Evolutionary conservation across 2,113 vertebrate genomes (phyloP), one percentile per base, ranked within the genome.

Genomic region (Ptychochromis oligacanthus): DNA sequence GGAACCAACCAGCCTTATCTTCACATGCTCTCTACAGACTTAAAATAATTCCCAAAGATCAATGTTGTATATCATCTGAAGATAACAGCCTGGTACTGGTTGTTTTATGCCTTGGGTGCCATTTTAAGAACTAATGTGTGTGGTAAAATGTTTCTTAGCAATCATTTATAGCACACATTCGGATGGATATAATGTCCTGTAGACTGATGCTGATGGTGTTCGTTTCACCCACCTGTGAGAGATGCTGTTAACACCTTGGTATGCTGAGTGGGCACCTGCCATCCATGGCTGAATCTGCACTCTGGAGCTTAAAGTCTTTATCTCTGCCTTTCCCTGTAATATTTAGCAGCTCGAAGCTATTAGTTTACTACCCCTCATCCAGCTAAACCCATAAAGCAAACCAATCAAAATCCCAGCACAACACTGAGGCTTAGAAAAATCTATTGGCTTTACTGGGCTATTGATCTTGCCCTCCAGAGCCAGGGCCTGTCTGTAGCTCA

Each of bases 351-450:
- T 87, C 80, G 82, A 43, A 80, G 88, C 86, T 89, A 91, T 93
- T 90, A 86, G 84, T 87, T 92, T 88, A 86, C 85, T 81, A 67
- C 70, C 38, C 54, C 75, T 87, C 82, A 85, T 88, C 80, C 90
- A 70, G 64, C 80, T 89, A 83, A 87, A 88, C 89, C 88, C 67
- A 85, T 88, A 91, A 93, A 93, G 85, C 82, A 93, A 91, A 93
- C 92, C 89, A 92, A 93, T 93, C 91, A 90, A 90, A 85, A 62
- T 26, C 65, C 77, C 67, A 57, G 85, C 61, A 77, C 84, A 88
- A 87, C 89, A 88, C 64, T 7, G 36, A 58, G 83, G 90, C 87
- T 90, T 82, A 87, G 75, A 88, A 79, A 91, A 90, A 92, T 88
- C 86, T 89, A 87, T 70, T 88, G 93, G 78, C 85, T 93, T 91